Evolutionary conservation across 2,797 vertebrate genomes (phyloP).

Genomic region (Gallinago solitaria): DNA sequence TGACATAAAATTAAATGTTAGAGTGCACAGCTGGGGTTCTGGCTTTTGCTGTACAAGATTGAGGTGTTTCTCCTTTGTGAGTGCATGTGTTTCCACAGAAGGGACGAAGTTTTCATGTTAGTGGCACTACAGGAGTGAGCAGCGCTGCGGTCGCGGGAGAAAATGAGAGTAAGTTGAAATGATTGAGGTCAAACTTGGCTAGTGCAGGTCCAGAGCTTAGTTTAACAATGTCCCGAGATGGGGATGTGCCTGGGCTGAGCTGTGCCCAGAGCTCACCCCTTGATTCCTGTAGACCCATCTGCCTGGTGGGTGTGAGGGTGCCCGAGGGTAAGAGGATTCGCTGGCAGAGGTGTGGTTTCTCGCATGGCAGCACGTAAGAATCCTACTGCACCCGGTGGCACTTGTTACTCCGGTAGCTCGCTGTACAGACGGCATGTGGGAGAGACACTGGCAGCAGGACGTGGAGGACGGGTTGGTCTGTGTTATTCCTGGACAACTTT

Average conservation of each 20-base stretch:
- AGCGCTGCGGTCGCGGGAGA: fast-evolving
- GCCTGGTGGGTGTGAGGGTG: background rate
- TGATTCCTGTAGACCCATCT: background rate
- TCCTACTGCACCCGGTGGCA: fast-evolving
- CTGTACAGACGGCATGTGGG: background rate
- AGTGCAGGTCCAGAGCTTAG: background rate
- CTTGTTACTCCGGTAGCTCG: fast-evolving
- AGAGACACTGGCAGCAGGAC: background rate
- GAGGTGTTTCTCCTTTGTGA: slow-evolving; percentile 7
- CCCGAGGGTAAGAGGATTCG: background rate
- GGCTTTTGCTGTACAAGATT: background rate
- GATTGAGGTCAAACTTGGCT: background rate
- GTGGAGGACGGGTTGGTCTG: fast-evolving
- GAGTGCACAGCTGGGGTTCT: slow-evolving; percentile 60
- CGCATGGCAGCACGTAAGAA: fast-evolving
- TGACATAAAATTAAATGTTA: slow-evolving; percentile 53
- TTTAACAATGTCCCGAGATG: background rate
- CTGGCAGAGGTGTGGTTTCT: background rate
- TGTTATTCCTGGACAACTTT: background rate
- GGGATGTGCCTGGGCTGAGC: background rate
- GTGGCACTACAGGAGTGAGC: background rate
- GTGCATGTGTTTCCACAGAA: background rate
- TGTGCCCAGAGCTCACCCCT: no score
- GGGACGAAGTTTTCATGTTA: background rate
- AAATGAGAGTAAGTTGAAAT: background rate